Percentiles rank a stretch among this genome's conserved stretches.
These are phyloP conservation scores for Teleiodes luculella DNA, from an alignment of 2,888 invertebrate genomes.

Conservation along the genomic window DNA sequence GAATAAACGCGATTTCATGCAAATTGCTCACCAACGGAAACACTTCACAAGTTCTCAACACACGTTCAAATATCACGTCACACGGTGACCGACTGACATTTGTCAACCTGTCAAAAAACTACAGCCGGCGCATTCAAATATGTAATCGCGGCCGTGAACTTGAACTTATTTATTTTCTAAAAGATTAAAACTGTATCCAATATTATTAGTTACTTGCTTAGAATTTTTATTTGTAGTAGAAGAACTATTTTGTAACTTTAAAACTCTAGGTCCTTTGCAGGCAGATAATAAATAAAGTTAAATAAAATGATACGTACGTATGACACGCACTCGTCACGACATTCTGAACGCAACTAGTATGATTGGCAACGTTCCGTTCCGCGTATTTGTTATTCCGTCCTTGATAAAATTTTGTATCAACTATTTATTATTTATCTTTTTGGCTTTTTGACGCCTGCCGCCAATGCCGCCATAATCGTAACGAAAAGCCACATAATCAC, in stretches of 20 bases:
- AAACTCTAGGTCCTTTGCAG: no score
- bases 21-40: constrained; percentile 58
- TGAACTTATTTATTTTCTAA: constrained; percentile 38
- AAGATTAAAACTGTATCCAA: no score
- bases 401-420: not conserved
- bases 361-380: constrained; percentile 46
- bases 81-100: constrained; percentile 60
- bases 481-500: no score
- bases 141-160: constrained; percentile 53
- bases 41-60: constrained; percentile 23
- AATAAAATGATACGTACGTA: not conserved
- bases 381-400: constrained; percentile 32
- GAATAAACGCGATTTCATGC: constrained; percentile 68
- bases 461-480: no score
- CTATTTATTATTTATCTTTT: no score
- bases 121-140: constrained; percentile 49
- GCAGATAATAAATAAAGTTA: not conserved
- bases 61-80: constrained; percentile 62
- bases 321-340: constrained; percentile 29
- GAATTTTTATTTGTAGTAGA: no score
- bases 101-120: constrained; percentile 34
- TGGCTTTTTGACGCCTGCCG: no score
- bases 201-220: no score
- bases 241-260: no score
- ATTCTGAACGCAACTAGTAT: constrained; percentile 48